Evolutionary conservation across 2,797 vertebrate species (phyloP).

Genomic region (Graptemys geographica): DNA sequence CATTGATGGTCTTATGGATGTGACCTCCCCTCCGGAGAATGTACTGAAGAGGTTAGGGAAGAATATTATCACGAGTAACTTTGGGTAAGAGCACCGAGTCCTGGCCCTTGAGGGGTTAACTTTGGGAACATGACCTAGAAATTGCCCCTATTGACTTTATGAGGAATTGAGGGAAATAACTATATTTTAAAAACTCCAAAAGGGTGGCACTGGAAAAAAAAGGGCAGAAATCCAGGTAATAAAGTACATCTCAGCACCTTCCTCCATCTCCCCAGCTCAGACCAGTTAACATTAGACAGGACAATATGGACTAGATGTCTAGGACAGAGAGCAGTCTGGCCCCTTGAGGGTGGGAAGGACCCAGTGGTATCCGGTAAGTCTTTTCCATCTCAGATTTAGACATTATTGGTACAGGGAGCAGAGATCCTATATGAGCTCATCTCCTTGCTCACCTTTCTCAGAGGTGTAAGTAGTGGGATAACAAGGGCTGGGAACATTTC

Average conservation of each 20-base stretch:
- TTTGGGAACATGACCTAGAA: neutral
- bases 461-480: neutral
- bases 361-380: neutral
- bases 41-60: neutral
- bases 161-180: neutral
- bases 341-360: neutral
- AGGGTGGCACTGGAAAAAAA: neutral
- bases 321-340: neutral
- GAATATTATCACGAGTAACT: neutral
- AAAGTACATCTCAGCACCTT: neutral
- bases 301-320: neutral
- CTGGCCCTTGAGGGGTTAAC: neutral
- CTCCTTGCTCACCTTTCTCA: neutral
- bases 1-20: neutral
- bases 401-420: neutral
- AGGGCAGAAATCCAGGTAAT: neutral
- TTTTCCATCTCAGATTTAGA: neutral
- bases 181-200: neutral
- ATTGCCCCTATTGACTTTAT: neutral
- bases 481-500: neutral
- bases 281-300: neutral
- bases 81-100: neutral
- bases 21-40: neutral
- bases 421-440: neutral
- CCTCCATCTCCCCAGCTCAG: neutral